Base-by-base conservation (phyloP, 2,888 invertebrate genomes). In the Leptopilina syphax region DNA sequence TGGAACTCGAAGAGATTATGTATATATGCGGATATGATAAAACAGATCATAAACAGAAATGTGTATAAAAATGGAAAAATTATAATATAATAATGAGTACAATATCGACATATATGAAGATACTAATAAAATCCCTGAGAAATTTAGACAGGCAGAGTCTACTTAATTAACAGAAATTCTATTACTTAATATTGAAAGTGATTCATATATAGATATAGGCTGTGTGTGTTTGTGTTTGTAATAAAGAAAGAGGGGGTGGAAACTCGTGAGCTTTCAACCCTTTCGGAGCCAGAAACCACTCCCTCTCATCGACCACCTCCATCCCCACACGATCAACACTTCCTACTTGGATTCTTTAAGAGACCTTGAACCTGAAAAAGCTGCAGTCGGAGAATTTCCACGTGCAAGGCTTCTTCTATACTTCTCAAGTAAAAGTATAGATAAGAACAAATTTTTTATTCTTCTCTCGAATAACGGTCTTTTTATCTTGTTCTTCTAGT, bases 131-230 rank as follows among this genome's bases (percentile, higher is more conserved):
- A 34, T 41, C 44, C 12, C 66, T 87, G 85, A 85, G 85, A 87
- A 85, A 86, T 80, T 34, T 3, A 34, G 34, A 34, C 81, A 77
- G 78, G 66, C 76, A 78, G 79, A 76, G 83, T 81, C 86, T 86
- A 87, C 88, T 86, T 86, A 87, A 81, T 81, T 76, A 24, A 41
- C n/a, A n/a, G 9, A 10, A 13, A 10, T 44, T 44, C 44, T 44
- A 44, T 44, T 44, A 44, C 8, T 8, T 50, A 18, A 24, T 50
- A 50, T 50, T 50, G 50, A 12, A 50, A 50, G 10, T 0, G 10
- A 50, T 50, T 50, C 12, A 50, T 12, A 50, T 50, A 10, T 50
- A 50, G 12, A 50, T 10, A 8, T 44, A 8, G 1, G 44, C 7
- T 50, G 12, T 50, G 10, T 44, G 44, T 44, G 44, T 44, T 1